Evolutionary conservation across 2,888 invertebrate species (phyloP).

Genomic region (Cantharis nigra): DNA sequence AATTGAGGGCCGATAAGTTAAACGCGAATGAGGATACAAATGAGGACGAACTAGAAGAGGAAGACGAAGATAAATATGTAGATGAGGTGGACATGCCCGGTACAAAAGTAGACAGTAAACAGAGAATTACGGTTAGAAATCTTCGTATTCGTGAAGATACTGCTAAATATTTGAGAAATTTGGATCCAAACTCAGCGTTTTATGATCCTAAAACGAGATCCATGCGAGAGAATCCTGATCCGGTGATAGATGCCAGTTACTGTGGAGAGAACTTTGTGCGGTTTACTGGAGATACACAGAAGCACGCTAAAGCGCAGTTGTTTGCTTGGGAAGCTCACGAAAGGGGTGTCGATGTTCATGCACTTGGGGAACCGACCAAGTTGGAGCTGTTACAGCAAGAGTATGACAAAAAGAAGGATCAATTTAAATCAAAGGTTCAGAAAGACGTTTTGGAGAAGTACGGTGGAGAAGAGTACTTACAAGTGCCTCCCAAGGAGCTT

Average conservation of each 20-base stretch:
- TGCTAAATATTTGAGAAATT: constrained; percentile 95
- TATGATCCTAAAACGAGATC: constrained; percentile 99
- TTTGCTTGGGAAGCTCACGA: constrained; percentile 98
- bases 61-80: constrained; percentile 92
- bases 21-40: constrained; percentile 67
- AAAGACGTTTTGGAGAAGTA: constrained; percentile 88
- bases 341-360: constrained; percentile 90
- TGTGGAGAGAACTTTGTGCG: constrained; percentile 96
- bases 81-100: constrained; percentile 98
- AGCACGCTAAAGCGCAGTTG: constrained; percentile 88
- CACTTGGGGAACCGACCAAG: constrained; percentile 97
- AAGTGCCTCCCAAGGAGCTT: constrained; percentile 86
- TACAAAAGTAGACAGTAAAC: constrained; percentile 98
- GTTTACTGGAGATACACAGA: constrained; percentile 90
- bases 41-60: constrained; percentile 73
- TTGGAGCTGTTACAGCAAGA: constrained; percentile 88
- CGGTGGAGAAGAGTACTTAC: constrained; percentile 91
- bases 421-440: constrained; percentile 84
- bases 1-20: constrained; percentile 87
- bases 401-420: constrained; percentile 87
- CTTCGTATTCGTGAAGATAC: constrained; percentile 98
- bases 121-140: constrained; percentile 98
- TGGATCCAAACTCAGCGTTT: constrained; percentile 97
- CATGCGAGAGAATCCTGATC: constrained; percentile 80
- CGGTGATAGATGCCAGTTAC: constrained; percentile 60